Conservation (phyloP, 2,797 vertebrate species). For the Pogonophryne albipinna region DNA sequence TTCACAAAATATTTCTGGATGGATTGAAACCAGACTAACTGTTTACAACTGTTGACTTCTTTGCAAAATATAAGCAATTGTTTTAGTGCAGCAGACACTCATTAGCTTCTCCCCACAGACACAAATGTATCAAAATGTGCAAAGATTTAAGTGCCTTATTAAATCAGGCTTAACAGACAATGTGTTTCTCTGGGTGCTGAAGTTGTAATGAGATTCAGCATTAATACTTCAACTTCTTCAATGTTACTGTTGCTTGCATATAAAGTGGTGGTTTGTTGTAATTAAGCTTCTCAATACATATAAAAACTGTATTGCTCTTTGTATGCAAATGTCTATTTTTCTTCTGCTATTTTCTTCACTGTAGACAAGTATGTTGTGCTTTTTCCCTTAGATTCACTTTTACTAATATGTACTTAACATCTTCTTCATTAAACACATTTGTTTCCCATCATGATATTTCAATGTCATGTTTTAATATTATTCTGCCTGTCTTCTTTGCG, state of each 20-base stretch:
- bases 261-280: background rate
- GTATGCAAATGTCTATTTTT: background rate
- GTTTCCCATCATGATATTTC: constrained; percentile 21
- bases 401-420: constrained; percentile 5
- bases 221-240: constrained; percentile 5
- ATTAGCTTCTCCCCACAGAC: constrained; percentile 25
- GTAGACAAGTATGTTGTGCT: background rate
- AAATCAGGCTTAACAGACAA: constrained; percentile 34
- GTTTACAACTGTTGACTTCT: constrained; percentile 21
- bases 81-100: constrained; percentile 18
- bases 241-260: constrained; percentile 11
- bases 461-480: constrained; percentile 15
- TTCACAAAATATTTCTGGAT: constrained; percentile 11
- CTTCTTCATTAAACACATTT: background rate
- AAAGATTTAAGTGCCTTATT: constrained; percentile 30
- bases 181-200: constrained; percentile 16
- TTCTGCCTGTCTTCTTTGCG: constrained; percentile 22
- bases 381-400: background rate
- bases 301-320: background rate
- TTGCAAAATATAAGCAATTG: constrained; percentile 21
- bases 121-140: constrained; percentile 18
- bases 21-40: constrained; percentile 11
- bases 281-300: background rate
- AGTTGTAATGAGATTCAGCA: background rate
- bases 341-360: background rate